Conservation (phyloP, 30 jellyfish, hydroid and myxozoan species). For the Phacellophora camtschatica region DNA sequence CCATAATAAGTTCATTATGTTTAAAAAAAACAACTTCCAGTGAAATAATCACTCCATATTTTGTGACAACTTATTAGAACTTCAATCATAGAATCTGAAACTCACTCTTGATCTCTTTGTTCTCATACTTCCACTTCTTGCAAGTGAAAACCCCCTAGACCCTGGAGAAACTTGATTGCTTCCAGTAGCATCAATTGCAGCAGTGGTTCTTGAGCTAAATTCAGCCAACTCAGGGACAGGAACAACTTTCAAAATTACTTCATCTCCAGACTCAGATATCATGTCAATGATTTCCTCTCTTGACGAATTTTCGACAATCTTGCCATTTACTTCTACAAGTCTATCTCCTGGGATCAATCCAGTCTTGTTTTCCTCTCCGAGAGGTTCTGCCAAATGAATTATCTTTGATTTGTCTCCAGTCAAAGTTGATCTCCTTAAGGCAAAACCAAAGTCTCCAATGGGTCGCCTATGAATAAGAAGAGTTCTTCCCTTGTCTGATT, state of each 20-base stretch:
- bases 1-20: no score
- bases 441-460: constrained; percentile 90
- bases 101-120: constrained; percentile 65
- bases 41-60: no score
- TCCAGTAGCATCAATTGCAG: constrained; percentile 36
- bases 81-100: not conserved
- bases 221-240: constrained; percentile 94
- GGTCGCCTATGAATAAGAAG: constrained; percentile 57
- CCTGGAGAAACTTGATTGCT: constrained; percentile 48
- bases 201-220: constrained; percentile 67
- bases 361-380: constrained; percentile 47
- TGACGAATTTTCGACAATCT: constrained; percentile 65
- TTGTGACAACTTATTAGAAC: no score
- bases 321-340: constrained; percentile 84
- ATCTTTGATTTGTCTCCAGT: constrained; percentile 37
- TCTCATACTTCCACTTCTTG: constrained; percentile 69
- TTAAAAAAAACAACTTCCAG: no score
- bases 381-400: constrained; percentile 77
- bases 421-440: constrained; percentile 71
- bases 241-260: constrained; percentile 69
- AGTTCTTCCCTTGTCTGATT: constrained; percentile 66
- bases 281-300: constrained; percentile 73
- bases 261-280: constrained; percentile 85
- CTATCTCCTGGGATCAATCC: constrained; percentile 96
- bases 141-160: constrained; percentile 58